Base-by-base conservation (phyloP, 1,140 invertebrate genomes). In the Drosophila serrata region DNA sequence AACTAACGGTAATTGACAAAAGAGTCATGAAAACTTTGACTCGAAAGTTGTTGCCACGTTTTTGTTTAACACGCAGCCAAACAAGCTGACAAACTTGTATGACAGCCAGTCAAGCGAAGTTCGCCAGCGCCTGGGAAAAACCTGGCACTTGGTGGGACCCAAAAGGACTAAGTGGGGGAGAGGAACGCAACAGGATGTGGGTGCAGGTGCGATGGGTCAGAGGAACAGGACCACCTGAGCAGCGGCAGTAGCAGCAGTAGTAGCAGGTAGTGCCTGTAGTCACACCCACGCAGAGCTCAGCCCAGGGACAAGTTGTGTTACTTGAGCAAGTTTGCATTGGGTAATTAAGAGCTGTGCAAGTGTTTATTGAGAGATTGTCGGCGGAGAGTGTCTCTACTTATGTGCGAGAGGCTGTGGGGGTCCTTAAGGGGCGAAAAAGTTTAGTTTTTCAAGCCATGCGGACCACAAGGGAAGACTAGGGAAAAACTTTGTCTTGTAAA, bases 291-390 rank as follows among this genome's bases (percentile, higher is more conserved):
- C 29, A 19, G 22, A 46, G 49, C 49, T 53, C 57, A 63, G 40
- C 72, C 37, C 48, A 48, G 37, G 53, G 45, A 75, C 60, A 64
- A 76, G 78, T 81, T 77, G 75, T 79, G 81, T 86, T 69, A 69
- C 78, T 79, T 81, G 70, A 87, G 68, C 77, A 87, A 86, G 82
- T 86, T 87, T 87, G 79, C 84, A 88, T 88, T 88, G 84, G 84
- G 84, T 87, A 88, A 88, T 88, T 87, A 87, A 87, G 84, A 87
- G 84, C 84, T 87, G 82, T 74, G 84, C 84, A 87, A 87, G 84
- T 87, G 84, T 87, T 87, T 87, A 87, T 87, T 88, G 84, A 78
- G 75, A 88, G 75, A 70, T 77, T 77, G 75, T 53, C 51, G 64
- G 42, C 59, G 55, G 74, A 42, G 74, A 69, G 65, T 65, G 45